These are phyloP conservation scores for Conus ventricosus DNA, from an alignment of 1,140 invertebrate species.

Conservation along the genomic window DNA sequence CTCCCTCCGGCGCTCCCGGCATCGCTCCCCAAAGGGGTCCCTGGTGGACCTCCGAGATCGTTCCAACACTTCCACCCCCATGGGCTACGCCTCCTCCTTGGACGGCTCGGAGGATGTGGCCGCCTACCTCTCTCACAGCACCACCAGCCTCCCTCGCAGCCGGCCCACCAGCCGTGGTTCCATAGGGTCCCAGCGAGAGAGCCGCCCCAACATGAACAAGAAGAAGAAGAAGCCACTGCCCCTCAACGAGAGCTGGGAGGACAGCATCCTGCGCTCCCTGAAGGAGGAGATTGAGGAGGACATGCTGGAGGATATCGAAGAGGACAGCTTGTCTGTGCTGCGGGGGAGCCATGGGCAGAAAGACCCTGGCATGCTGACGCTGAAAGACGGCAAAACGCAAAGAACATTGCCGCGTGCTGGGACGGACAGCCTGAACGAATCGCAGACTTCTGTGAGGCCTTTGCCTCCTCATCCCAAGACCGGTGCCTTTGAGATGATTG, in stretches of 20 bases:
- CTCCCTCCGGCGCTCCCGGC: slow-evolving; percentile 55
- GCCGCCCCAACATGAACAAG: slow-evolving; percentile 48
- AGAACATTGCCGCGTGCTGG: neutral
- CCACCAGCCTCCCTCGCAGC: slow-evolving; percentile 54
- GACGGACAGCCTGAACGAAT: slow-evolving; percentile 19
- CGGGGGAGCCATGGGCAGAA: neutral
- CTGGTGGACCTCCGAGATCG: slow-evolving; percentile 55
- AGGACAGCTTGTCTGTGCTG: slow-evolving; percentile 42
- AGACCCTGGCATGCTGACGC: neutral
- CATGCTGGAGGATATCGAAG: slow-evolving; percentile 61
- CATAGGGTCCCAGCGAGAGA: slow-evolving; percentile 33
- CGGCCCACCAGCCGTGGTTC: slow-evolving; percentile 62
- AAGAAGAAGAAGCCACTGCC: slow-evolving; percentile 62
- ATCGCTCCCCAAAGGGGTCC: slow-evolving; percentile 56
- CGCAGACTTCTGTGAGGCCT: slow-evolving; percentile 31
- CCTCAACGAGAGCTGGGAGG: slow-evolving; percentile 55
- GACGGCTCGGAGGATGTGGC: slow-evolving; percentile 56
- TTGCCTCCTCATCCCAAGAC: slow-evolving; percentile 45
- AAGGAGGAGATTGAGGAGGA: slow-evolving; percentile 64
- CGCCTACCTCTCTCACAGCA: slow-evolving; percentile 58
- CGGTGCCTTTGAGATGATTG: slow-evolving; percentile 28
- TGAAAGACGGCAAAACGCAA: neutral
- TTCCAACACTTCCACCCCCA: slow-evolving; percentile 65
- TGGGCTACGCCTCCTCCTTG: slow-evolving; percentile 57
- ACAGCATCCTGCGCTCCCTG: slow-evolving; percentile 59